Evolutionary conservation across 2,888 invertebrate genomes (phyloP).

Genomic region (Nemotelus pantherinus): DNA sequence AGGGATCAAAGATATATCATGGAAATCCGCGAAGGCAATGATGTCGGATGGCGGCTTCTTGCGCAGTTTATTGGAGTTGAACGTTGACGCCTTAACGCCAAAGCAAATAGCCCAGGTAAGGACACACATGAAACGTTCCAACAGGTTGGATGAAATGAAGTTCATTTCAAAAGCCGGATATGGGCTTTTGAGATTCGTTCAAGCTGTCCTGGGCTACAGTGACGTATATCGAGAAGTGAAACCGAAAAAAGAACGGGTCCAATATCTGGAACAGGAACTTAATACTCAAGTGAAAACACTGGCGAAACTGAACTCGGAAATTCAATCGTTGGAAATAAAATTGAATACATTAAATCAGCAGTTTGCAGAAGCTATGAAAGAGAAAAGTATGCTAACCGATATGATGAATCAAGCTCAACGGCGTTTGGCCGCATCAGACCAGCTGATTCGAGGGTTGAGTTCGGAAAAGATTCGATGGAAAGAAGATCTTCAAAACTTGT

Average conservation of each 20-base stretch:
- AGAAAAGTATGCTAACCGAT: conserved; percentile 62
- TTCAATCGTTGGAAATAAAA: conserved; percentile 75
- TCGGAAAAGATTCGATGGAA: conserved; percentile 87
- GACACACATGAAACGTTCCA: conserved; percentile 76
- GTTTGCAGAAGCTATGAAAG: conserved; percentile 80
- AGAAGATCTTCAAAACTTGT: conserved; percentile 75
- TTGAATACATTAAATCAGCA: conserved; percentile 75
- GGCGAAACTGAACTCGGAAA: conserved; percentile 79
- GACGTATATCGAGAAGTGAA: conserved; percentile 86
- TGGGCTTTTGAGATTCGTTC: conserved; percentile 85
- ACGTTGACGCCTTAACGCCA: conserved; percentile 79
- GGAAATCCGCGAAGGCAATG: conserved; percentile 92
- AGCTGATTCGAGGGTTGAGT: conserved; percentile 84
- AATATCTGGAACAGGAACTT: conserved; percentile 78
- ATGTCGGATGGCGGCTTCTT: conserved; percentile 92
- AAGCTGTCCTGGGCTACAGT: conserved; percentile 89
- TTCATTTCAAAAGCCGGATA: conserved; percentile 86
- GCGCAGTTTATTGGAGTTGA: conserved; percentile 83
- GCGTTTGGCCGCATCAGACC: conserved; percentile 80
- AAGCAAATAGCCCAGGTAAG: conserved; percentile 77
- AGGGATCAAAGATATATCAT: conserved; percentile 84
- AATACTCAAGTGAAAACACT: conserved; percentile 70
- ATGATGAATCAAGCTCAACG: conserved; percentile 65
- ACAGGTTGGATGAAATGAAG: conserved; percentile 84
- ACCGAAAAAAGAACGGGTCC: conserved; percentile 85